phyloP scores from a whole-genome alignment of 2,888 invertebrate species.

The Heliconius sara region DNA sequence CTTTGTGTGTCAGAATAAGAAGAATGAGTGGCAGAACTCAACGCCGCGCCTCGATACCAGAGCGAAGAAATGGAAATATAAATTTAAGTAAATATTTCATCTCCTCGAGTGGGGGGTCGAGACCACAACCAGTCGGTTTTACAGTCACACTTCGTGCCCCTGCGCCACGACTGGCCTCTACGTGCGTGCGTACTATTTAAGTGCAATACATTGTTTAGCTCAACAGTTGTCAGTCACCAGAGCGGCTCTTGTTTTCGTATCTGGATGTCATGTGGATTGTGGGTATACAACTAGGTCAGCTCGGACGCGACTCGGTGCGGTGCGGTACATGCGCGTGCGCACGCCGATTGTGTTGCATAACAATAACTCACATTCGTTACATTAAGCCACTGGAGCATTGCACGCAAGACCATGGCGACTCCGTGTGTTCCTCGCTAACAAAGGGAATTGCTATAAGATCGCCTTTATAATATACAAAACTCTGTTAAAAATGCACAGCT shows the following conservation, averaged over 20 bases:
- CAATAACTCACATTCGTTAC: conserved; percentile 36
- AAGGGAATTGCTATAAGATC: neutral
- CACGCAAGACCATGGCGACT: conserved; percentile 18
- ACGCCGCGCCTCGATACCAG: too few species aligned
- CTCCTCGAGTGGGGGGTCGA: too few species aligned
- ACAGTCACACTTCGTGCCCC: too few species aligned
- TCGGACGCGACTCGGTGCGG: neutral
- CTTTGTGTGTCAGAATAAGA: neutral
- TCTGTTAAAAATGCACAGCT: too few species aligned
- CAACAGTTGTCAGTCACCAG: neutral
- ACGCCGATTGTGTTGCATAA: conserved; percentile 33
- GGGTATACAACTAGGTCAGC: too few species aligned
- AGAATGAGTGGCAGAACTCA: too few species aligned
- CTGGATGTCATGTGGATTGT: neutral
- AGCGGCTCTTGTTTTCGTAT: neutral
- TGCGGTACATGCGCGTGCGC: conserved; percentile 11
- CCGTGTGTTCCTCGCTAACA: neutral
- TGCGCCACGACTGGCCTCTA: too few species aligned
- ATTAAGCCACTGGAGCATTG: conserved; percentile 24
- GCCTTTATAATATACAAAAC: neutral
- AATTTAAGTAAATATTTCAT: too few species aligned
- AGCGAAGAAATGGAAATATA: too few species aligned
- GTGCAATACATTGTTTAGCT: neutral
- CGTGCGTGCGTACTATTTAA: neutral
- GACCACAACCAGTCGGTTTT: too few species aligned